phyloP scores from a whole-genome alignment of 1,140 invertebrate genomes.

The Atta cephalotes region DNA sequence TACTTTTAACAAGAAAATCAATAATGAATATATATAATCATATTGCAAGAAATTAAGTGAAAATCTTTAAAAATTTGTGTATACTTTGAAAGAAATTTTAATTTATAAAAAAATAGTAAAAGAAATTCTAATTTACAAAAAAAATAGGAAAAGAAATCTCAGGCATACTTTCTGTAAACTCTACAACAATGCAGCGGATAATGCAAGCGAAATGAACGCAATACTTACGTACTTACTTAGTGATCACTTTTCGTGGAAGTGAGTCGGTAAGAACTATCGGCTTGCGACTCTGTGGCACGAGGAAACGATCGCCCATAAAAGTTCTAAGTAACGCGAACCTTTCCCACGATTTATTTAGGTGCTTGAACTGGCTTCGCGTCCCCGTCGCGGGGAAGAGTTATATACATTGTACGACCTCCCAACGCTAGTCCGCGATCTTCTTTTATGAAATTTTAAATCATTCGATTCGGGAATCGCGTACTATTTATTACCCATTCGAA shows the following conservation, averaged over 20 bases:
- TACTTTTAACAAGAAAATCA: neutral
- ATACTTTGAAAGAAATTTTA: neutral
- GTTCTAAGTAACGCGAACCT: conserved; percentile 66
- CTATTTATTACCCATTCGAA: conserved; percentile 75
- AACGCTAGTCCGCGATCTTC: neutral
- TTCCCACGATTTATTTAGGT: conserved; percentile 77
- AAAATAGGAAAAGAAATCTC: conserved; percentile 13
- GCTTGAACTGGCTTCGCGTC: conserved; percentile 41
- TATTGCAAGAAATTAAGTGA: neutral
- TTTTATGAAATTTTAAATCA: conserved; percentile 80
- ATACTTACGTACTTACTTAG: conserved; percentile 40
- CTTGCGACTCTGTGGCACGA: conserved; percentile 46
- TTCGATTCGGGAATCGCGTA: conserved; percentile 71
- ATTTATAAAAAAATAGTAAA: conserved; percentile 5
- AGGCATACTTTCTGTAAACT: conserved; percentile 19
- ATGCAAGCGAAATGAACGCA: conserved; percentile 55
- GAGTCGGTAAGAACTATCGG: conserved; percentile 55
- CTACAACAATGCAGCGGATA: neutral
- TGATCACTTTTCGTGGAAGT: conserved; percentile 71
- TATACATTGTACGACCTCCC: conserved; percentile 63
- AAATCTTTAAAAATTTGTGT: neutral
- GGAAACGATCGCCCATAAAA: conserved; percentile 72
- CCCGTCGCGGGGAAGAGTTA: conserved; percentile 53
- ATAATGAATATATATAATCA: neutral
- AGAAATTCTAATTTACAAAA: too few relatives aligned